Conservation (phyloP, 2,113 vertebrate genomes). For the Enhydra lutris region DNA sequence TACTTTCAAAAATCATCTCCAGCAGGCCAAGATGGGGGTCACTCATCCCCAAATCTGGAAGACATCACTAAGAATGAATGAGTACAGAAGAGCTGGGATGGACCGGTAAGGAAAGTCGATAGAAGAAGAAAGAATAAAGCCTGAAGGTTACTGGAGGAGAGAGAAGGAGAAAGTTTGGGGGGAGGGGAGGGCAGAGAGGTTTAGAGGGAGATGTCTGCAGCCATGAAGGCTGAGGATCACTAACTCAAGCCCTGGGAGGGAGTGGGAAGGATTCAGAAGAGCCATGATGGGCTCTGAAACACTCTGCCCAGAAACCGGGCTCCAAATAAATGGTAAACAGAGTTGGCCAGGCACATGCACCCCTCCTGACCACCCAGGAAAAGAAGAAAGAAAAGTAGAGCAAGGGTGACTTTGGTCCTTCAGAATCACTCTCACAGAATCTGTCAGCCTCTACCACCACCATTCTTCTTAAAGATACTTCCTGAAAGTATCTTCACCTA, state of each 20-base stretch:
- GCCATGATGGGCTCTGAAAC: not conserved
- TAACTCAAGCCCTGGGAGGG: not conserved
- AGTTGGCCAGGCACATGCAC: not conserved
- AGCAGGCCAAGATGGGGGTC: not conserved
- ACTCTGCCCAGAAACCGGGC: not conserved
- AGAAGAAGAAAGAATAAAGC: not conserved
- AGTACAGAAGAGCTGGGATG: not conserved
- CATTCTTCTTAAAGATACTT: not conserved
- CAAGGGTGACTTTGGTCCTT: not conserved
- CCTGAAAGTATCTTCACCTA: not conserved
- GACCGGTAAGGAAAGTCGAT: not conserved
- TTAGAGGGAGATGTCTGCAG: not conserved
- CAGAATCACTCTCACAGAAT: not conserved
- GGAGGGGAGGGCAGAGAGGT: not conserved
- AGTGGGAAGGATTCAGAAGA: not conserved
- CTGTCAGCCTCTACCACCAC: too few species aligned
- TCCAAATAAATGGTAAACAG: not conserved
- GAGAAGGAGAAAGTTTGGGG: not conserved
- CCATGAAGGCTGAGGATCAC: not conserved
- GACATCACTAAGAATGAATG: not conserved
- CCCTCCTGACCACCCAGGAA: not conserved
- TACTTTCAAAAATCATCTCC: slow-evolving; percentile 5
- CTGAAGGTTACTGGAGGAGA: not conserved
- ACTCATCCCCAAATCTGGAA: not conserved
- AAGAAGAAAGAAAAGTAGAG: not conserved